Percentiles rank a stretch among this genome's conserved stretches.
Evolutionary conservation across 2,888 invertebrate genomes (phyloP).

Genomic region (Clivina fossor): DNA sequence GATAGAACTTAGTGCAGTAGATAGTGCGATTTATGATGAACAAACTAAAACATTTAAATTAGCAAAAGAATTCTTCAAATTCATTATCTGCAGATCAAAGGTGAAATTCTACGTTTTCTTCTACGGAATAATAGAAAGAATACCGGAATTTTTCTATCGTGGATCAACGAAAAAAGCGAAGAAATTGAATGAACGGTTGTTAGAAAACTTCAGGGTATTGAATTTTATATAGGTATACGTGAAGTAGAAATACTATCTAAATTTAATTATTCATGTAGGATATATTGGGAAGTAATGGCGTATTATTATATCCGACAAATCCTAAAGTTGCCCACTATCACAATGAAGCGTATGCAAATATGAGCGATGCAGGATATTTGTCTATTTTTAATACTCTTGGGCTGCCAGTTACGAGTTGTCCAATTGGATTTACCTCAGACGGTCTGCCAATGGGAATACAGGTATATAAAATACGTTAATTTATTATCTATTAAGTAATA

Average conservation of each 20-base stretch:
- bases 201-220: slow-evolving; percentile 60
- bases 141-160: slow-evolving; percentile 34
- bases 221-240: too few relatives aligned
- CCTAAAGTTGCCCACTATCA: slow-evolving; percentile 68
- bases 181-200: slow-evolving; percentile 57
- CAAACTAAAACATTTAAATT: slow-evolving; percentile 63
- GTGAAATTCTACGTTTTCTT: slow-evolving; percentile 66
- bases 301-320: slow-evolving; percentile 70
- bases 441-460: slow-evolving; percentile 75
- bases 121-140: slow-evolving; percentile 54
- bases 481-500: not conserved
- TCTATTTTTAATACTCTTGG: slow-evolving; percentile 82
- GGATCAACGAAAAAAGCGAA: not conserved
- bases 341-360: slow-evolving; percentile 65
- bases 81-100: slow-evolving; percentile 61
- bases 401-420: slow-evolving; percentile 82
- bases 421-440: slow-evolving; percentile 70
- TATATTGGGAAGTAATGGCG: slow-evolving; percentile 66
- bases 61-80: slow-evolving; percentile 67
- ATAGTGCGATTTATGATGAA: slow-evolving; percentile 66
- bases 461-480: slow-evolving; percentile 47
- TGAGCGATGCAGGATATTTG: slow-evolving; percentile 75
- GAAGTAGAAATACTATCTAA: not conserved
- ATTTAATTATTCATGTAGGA: slow-evolving; percentile 53
- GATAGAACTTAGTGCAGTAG: slow-evolving; percentile 63